Evolutionary conservation across 1,140 invertebrate species (phyloP), one percentile per base, ranked within the genome.

Genomic region (Aphidius ervi): DNA sequence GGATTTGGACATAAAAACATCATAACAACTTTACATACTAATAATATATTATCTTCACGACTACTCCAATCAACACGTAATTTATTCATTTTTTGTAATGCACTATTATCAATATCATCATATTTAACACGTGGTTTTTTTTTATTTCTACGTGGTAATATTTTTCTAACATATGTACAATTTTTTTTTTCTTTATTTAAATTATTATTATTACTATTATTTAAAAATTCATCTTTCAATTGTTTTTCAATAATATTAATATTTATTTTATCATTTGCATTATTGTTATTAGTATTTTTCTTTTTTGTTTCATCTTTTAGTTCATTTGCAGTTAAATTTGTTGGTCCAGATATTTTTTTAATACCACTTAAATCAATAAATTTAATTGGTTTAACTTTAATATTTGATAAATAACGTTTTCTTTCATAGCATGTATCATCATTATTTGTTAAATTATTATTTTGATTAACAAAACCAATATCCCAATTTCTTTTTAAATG

Each of bases 401-500:
- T 70, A 4, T 71, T 73, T 58, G 67, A 65, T 6, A 71, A 46
- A 46, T 70, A 63, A n/a, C 52, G 20, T 6, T 53, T 64, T 5
- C 68, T 57, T 40, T 65, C 55, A 5, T 31, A 16, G 16, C 16
- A 46, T 40, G 56, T 58, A 50, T 53, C 61, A 54, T 67, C 7
- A 40, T 42, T 1, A 40, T 52, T 23, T 49, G 9, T 9, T 1
- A n/a, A 1, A 3, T 46, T 62, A 7, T 52, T 60, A 23, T 56
- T 50, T 39, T 57, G 61, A 31, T 45, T 62, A 4, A 52, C 41
- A 40, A 53, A 66, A 3, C 61, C 69, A 76, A 79, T 83, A 46
- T 81, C 81, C 89, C 89, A 91, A 65, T 89, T 90, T 6, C 86
- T 77, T 64, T 86, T 85, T 2, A 88, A 72, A 72, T 91, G 87